Evolutionary conservation across 2,113 vertebrate genomes (phyloP), one percentile per base, ranked within the genome.

Genomic region (Festucalex cinctus): DNA sequence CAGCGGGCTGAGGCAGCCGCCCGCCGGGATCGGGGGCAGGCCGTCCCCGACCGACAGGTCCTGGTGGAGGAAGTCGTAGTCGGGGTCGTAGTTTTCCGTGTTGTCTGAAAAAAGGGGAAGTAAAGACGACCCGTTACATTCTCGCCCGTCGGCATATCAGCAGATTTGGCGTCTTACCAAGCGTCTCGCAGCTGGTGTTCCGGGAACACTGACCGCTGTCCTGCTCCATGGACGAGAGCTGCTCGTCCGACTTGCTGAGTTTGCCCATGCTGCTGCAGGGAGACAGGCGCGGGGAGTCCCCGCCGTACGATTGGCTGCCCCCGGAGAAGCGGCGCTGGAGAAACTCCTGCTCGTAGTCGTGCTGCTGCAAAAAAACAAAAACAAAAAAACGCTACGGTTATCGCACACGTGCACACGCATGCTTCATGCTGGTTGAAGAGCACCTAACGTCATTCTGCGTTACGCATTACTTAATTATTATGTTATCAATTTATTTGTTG

Each of bases 61-160:
- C 87, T 99, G 95, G 87, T 98, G 95, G 51, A 99, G 93, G 90
- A 99, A 99, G 86, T 99, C 97, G 8, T 99, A 99, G 86, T 99
- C 97, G 0, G 96, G 97, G 73, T 99, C 97, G 28, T 99, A 98
- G 59, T 60, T 90, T 65, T 93, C 93, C 5, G 88, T 86, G 85
- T 96, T 97, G 92, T 98, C 96, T 98, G 87, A 63, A 49, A 83
- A 35, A n/a, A n/a, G n/a, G n/a, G 14, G 22, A 26, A 22, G n/a
- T n/a, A 67, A 61, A 1, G 54, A 5, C 5, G 32, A 37, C 37
- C 22, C 1, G 69, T 63, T 19, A 62, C 39, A 41, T 41, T 2
- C 39, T 41, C 39, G 9, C 39, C 10, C 3, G 9, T 41, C 9
- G 28, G 2, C 28, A 32, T 32, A 2, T 4, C 28, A 32, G 28